Base-by-base conservation (phyloP, 2,888 invertebrate species). In the Incurvaria masculella region DNA sequence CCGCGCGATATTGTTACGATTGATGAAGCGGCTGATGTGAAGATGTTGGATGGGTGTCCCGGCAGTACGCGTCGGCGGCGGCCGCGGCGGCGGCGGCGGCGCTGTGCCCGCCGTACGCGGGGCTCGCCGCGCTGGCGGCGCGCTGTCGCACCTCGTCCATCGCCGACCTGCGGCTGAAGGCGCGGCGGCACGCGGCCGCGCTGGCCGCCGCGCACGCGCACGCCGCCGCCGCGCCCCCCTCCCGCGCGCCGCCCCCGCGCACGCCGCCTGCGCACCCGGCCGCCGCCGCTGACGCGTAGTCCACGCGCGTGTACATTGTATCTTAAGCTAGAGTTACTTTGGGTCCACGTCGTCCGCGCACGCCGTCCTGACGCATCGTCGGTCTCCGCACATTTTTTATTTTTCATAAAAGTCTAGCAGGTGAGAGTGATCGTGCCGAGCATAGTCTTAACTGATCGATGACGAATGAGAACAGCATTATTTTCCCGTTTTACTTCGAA, bases 101-200 rank as follows among this genome's bases (percentile, higher is more conserved):
- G 8, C 82, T 61, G 70, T 86, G 61, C 76, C 89, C 59, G 66
- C 87, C 66, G 58, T 66, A 87, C 59, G 80, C 91, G 41, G 91
- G 91, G 52, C 80, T 94, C 55, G 90, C 93, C 8, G 88, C 90
- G 2, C 81, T 93, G 42, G 88, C 89, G 8, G 89, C 89, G 16
- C 87, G 89, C 51, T 88, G 89, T 61, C 90, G 91, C 68, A 90
- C 91, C 60, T 94, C 94, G 18, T 95, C 94, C 66, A 96, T 97
- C 65, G 96, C 95, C 0, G 97, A 97, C 74, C 81, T 97, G 48
- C 81, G 97, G 58, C 82, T 96, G 55, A 97, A 97, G 72, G 96
- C 97, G 18, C 88, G 92, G 65, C 88, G 94, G 59, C 96, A 96
- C 70, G 90, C 95, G 23, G 95, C 95, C 58, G 92, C 94, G 0